These are phyloP conservation scores for Molothrus ater DNA, from an alignment of 2,797 vertebrate genomes.

Conservation along the genomic window DNA sequence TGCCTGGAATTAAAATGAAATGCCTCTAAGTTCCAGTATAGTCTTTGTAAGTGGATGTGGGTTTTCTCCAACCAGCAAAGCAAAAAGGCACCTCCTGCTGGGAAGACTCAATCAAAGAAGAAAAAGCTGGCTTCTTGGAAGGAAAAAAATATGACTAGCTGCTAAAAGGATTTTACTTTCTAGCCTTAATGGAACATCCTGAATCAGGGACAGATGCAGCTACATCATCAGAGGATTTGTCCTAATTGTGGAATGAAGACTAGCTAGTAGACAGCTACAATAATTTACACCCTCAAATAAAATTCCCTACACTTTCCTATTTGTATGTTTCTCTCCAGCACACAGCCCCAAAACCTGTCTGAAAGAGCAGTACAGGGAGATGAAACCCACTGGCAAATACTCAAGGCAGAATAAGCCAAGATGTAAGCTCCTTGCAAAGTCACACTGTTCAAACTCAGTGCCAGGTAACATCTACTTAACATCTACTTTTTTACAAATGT, in stretches of 20 bases:
- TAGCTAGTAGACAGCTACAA: not conserved
- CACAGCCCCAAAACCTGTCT: not conserved
- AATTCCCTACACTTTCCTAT: not conserved
- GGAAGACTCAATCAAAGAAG: not conserved
- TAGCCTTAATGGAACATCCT: not conserved
- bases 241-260: not conserved
- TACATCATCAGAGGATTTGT: not conserved
- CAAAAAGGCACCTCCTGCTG: conserved; percentile 48
- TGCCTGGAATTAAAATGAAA: conserved; percentile 54
- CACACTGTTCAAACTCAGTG: not conserved
- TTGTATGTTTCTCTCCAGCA: not conserved
- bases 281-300: not conserved
- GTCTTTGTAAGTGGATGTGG: conserved; percentile 1
- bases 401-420: not conserved
- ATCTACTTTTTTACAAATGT: not conserved
- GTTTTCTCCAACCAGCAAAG: conserved; percentile 48
- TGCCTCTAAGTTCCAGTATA: conserved; percentile 12
- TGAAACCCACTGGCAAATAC: not conserved
- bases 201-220: not conserved
- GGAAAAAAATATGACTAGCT: conserved; percentile 18
- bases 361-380: not conserved
- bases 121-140: conserved; percentile 8
- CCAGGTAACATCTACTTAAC: not conserved
- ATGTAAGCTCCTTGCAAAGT: not conserved
- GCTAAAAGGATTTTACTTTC: conserved; percentile 2